These are phyloP conservation scores for Phylloscopus trochiloides DNA, from an alignment of 2,113 vertebrate genomes.

Conservation along the genomic window DNA sequence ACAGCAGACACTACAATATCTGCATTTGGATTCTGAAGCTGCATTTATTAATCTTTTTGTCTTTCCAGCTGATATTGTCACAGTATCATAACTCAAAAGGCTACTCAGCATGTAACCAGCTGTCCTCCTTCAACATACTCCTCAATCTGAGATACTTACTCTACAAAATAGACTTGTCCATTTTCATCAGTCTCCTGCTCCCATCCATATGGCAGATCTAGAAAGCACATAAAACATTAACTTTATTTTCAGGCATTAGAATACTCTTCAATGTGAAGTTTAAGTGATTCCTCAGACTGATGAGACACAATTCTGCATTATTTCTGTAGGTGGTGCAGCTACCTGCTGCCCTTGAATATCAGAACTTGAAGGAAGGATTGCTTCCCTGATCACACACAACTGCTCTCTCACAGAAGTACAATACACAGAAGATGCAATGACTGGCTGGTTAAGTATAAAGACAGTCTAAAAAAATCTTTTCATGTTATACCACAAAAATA, in stretches of 20 bases:
- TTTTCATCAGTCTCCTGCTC: conserved; percentile 94
- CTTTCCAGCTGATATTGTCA: background rate
- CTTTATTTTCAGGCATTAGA: background rate
- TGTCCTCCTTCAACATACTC: background rate
- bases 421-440: background rate
- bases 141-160: conserved; percentile 81
- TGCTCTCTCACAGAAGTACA: background rate
- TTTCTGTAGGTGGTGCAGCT: background rate
- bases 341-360: background rate
- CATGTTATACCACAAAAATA: background rate
- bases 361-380: background rate
- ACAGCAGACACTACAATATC: background rate
- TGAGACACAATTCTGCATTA: background rate
- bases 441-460: background rate
- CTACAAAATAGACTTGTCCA: conserved; percentile 91
- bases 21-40: background rate
- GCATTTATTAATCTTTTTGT: background rate
- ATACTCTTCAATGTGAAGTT: background rate
- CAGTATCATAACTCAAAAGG: background rate
- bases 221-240: conserved; percentile 24
- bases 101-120: background rate
- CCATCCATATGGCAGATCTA: conserved; percentile 96
- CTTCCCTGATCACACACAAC: background rate
- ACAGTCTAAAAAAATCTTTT: background rate
- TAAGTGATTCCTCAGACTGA: background rate